Conservation (phyloP, 1,140 invertebrate species). For the Berghia stephanieae region DNA sequence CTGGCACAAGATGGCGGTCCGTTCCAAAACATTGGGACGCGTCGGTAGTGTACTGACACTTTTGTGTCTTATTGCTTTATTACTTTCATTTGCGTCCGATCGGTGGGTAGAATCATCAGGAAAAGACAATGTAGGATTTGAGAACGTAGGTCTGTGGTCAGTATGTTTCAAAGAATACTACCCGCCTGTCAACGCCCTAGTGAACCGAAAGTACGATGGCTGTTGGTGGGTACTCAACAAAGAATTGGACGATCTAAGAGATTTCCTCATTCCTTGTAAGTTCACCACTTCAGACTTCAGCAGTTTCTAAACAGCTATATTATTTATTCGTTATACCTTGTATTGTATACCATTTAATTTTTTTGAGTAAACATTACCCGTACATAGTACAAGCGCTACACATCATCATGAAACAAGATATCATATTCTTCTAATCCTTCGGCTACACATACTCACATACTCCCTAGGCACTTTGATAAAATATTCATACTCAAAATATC, state of each 20-base stretch:
- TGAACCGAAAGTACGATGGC: slow-evolving; percentile 23
- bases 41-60: not conserved
- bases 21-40: slow-evolving; percentile 21
- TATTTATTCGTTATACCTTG: too few relatives aligned
- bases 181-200: slow-evolving; percentile 9
- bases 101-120: slow-evolving; percentile 24
- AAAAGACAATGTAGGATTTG: slow-evolving; percentile 18
- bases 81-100: slow-evolving; percentile 20
- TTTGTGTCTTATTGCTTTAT: not conserved
- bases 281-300: too few relatives aligned
- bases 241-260: slow-evolving; percentile 19
- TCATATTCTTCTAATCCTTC: too few relatives aligned
- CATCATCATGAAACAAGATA: too few relatives aligned
- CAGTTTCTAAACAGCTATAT: too few relatives aligned
- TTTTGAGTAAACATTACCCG: too few relatives aligned
- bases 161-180: slow-evolving; percentile 7
- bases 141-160: slow-evolving; percentile 28
- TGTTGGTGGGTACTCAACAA: slow-evolving; percentile 28
- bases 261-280: slow-evolving; percentile 21
- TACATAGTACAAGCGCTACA: too few relatives aligned
- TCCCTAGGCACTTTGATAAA: too few relatives aligned
- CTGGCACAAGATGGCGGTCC: slow-evolving; percentile 26
- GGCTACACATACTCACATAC: too few relatives aligned
- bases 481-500: too few relatives aligned
- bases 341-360: too few relatives aligned